These are phyloP conservation scores for Poeciliopsis infans DNA, from an alignment of 2,797 vertebrate species.

Conservation along the genomic window DNA sequence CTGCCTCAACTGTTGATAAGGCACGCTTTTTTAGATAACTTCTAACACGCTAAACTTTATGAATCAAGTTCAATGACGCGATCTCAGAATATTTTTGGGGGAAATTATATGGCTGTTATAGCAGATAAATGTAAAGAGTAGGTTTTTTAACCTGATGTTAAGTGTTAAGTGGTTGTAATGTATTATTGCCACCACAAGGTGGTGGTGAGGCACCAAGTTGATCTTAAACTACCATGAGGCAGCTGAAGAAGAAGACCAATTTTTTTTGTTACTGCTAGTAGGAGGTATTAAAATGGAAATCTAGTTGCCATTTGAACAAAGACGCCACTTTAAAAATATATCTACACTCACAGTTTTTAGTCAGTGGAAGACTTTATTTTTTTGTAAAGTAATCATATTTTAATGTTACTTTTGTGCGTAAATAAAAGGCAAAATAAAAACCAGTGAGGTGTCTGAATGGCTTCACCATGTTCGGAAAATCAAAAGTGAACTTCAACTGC, in stretches of 20 bases:
- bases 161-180: neutral
- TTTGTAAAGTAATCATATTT: neutral
- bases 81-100: neutral
- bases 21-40: neutral
- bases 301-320: neutral
- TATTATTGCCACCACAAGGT: neutral
- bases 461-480: neutral
- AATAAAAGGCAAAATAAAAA: neutral
- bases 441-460: neutral
- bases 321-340: neutral
- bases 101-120: neutral
- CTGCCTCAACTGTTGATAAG: neutral
- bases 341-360: neutral
- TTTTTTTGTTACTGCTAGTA: neutral
- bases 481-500: neutral
- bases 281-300: neutral
- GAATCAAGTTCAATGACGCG: no score
- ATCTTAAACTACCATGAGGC: neutral
- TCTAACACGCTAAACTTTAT: neutral
- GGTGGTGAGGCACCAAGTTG: slow-evolving; percentile 2
- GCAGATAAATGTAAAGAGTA: neutral
- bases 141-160: neutral
- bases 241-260: slow-evolving; percentile 1
- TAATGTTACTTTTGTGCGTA: neutral
- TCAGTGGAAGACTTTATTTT: neutral